Base-by-base conservation (phyloP, 2,113 vertebrate species). In the Lota lota region DNA sequence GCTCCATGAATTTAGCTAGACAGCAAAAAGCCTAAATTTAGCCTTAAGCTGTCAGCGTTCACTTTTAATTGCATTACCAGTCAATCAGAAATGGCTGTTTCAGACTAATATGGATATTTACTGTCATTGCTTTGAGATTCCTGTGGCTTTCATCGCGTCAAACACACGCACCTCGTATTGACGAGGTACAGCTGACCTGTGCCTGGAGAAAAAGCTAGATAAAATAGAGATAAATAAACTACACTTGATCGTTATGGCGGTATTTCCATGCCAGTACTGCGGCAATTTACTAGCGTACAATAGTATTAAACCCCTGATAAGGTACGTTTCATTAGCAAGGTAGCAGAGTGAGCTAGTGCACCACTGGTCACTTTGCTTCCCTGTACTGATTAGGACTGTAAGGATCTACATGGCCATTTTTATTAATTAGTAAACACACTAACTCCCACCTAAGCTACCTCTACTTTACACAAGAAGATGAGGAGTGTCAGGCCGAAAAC, bases 261-360 rank as follows among this genome's bases (percentile, higher is more conserved):
- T 72, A 77, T 78, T 81, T 81, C 68, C 77, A 72, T 67, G 66
- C 81, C 58, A 75, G 71, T 73, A 68, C 71, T 59, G 75, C 76
- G 66, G 79, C 88, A 87, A 89, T 84, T 87, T 61, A 76, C 76
- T 79, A 61, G 76, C 80, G 77, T 78, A 74, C 78, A 77, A 87
- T 88, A 87, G 85, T 84, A 72, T 87, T 69, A 88, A 89, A 88
- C 89, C 85, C 87, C 79, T 66, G 88, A 90, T 89, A 88, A 87
- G 84, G 89, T 88, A 86, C 79, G 75, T 88, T 88, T 86, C 73
- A 87, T 87, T 87, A 77, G 83, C 81, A 78, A 81, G 81, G 83
- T 88, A 80, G 61, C 66, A 80, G 73, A 63, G 51, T 77, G 80
- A 70, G 67, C 78, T 61, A 63, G 75, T 81, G 61, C 17, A 51